Conservation (phyloP, 2,888 invertebrate genomes). For the Stenotaenia linearis region DNA sequence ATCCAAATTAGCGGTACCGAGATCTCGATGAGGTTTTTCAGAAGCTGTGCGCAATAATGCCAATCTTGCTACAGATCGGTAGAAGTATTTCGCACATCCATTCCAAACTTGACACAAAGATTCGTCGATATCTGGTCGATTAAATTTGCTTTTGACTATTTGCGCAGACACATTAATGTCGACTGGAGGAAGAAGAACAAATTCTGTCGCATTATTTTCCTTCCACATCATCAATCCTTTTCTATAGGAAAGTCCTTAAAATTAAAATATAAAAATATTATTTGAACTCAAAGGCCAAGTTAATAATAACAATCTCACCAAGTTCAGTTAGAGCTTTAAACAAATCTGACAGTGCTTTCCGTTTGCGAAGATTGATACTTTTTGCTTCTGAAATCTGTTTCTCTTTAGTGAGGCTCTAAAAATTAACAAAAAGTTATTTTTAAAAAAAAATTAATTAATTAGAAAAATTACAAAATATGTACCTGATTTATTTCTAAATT, state of each 20-base stretch:
- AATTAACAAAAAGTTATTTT: background rate
- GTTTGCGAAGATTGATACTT: conserved; percentile 73
- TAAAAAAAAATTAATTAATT: conserved; percentile 7
- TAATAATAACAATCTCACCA: no score
- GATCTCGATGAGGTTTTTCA: conserved; percentile 61
- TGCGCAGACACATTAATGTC: conserved; percentile 55
- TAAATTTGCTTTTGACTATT: background rate
- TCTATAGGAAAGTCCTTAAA: conserved; percentile 71
- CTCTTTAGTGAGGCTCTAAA: conserved; percentile 44
- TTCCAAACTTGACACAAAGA: conserved; percentile 49
- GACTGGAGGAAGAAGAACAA: conserved; percentile 58
- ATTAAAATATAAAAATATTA: no score
- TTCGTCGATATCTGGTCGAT: background rate
- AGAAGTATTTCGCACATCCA: conserved; percentile 68
- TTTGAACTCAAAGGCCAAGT: no score
- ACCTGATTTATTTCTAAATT: conserved; percentile 55
- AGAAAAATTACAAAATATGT: conserved; percentile 33
- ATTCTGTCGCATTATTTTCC: conserved; percentile 40
- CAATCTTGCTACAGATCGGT: conserved; percentile 63
- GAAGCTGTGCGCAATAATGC: conserved; percentile 59
- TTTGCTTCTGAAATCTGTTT: conserved; percentile 59
- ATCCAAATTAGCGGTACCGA: conserved; percentile 74
- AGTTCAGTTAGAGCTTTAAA: conserved; percentile 66
- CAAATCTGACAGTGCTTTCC: conserved; percentile 75
- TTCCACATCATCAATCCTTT: conserved; percentile 57